These are phyloP conservation scores for Rhabditoides inermis DNA, from an alignment of 2,888 invertebrate species.

Conservation along the genomic window DNA sequence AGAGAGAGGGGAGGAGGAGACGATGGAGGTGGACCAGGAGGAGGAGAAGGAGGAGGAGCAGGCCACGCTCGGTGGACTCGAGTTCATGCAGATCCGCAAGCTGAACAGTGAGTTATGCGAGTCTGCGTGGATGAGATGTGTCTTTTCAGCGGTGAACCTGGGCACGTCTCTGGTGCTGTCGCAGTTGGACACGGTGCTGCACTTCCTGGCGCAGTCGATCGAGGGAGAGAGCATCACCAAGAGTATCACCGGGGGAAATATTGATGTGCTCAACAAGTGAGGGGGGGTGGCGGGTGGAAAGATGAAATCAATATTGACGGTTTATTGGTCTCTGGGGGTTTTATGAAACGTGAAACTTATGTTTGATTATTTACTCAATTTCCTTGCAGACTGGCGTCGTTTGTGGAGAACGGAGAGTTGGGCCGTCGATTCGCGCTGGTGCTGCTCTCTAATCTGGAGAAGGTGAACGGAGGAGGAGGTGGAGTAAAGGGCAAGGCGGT, in stretches of 20 bases:
- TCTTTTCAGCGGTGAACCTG: conserved; percentile 15
- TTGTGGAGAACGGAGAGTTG: conserved; percentile 24
- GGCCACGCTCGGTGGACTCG: neutral
- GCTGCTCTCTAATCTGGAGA: conserved; percentile 26
- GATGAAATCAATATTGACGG: too few species aligned
- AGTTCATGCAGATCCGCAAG: neutral
- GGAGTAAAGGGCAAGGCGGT: neutral
- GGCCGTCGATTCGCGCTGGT: conserved; percentile 30
- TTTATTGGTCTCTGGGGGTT: conserved; percentile 4
- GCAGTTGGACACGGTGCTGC: conserved; percentile 25
- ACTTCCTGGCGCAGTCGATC: conserved; percentile 22
- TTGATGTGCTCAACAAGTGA: conserved; percentile 23
- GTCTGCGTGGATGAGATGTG: conserved; percentile 1
- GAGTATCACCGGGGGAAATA: conserved; percentile 9
- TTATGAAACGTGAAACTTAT: neutral
- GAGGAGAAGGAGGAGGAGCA: neutral
- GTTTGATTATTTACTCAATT: neutral
- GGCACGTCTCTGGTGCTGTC: conserved; percentile 29
- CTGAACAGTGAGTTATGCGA: too few species aligned
- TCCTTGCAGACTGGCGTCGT: conserved; percentile 25
- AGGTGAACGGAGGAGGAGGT: conserved; percentile 19
- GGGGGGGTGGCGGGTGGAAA: too few species aligned
- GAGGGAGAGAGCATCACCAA: conserved; percentile 16
- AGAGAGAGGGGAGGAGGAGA: too few species aligned
- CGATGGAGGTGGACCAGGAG: neutral